Conservation (phyloP, 1,140 invertebrate species). For the Drosophila virilis region DNA sequence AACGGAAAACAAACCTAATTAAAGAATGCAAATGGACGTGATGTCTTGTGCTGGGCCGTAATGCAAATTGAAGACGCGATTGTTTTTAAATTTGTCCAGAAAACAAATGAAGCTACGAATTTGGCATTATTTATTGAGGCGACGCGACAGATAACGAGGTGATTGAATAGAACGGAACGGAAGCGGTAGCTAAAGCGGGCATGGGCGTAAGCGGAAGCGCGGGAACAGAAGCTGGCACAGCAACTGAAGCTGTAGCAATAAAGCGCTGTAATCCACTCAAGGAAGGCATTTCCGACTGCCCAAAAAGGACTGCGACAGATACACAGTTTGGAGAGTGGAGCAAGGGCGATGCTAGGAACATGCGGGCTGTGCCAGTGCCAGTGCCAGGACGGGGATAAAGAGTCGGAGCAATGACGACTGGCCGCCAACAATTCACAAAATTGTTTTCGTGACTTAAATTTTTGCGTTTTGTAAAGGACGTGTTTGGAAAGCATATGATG, state of each 20-base stretch:
- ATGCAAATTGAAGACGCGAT: slow-evolving; percentile 49
- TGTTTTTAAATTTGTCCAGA: slow-evolving; percentile 36
- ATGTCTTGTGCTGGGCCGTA: neutral
- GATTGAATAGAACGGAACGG: slow-evolving; percentile 22
- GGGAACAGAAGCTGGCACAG: neutral
- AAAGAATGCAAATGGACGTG: slow-evolving; percentile 8
- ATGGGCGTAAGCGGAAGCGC: no score
- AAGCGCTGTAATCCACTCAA: slow-evolving; percentile 78
- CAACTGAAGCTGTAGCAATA: slow-evolving; percentile 46
- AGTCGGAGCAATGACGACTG: slow-evolving; percentile 42
- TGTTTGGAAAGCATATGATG: slow-evolving; percentile 84
- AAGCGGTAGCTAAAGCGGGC: no score
- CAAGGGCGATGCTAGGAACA: neutral
- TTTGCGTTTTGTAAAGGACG: slow-evolving; percentile 73
- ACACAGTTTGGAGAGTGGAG: slow-evolving; percentile 22
- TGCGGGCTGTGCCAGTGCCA: neutral
- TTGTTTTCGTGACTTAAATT: slow-evolving; percentile 84
- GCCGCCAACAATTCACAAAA: slow-evolving; percentile 82
- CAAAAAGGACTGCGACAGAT: slow-evolving; percentile 34
- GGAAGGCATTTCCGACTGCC: slow-evolving; percentile 51
- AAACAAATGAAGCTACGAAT: slow-evolving; percentile 47
- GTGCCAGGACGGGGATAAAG: neutral
- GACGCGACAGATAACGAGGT: slow-evolving; percentile 48
- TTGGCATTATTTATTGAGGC: slow-evolving; percentile 49
- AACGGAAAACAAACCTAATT: neutral